Evolutionary conservation across 2,797 vertebrate genomes (phyloP), one percentile per base, ranked within the genome.

Genomic region (Chlorospingus flavigularis): DNA sequence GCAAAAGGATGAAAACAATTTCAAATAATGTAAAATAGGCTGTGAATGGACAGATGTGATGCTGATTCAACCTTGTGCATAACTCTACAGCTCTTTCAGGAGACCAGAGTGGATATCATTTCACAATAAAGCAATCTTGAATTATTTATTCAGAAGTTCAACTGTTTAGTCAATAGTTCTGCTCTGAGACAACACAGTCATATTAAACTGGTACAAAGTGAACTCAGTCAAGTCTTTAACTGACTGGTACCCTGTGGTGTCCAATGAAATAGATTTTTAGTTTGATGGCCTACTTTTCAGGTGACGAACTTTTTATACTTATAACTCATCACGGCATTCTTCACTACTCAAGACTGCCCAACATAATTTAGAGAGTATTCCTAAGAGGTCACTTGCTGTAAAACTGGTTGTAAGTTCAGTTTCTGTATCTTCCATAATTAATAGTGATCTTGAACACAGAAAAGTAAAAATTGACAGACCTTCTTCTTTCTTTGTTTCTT

Each of bases 401-500:
- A 85, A 83, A 80, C 24, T 35, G 20, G 47, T 39, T 33, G 0
- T 18, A 62, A 80, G 23, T 71, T 65, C 76, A 80, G 33, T 62
- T 93, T 75, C 39, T 91, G 3, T 76, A 43, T 57, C 19, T 55
- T 85, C 67, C 20, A 18, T 50, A 53, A 88, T 39, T 75, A 79
- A 66, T 0, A 87, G 30, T 33, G 35, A 5, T 70, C 13, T 55
- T 50, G 17, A 83, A 72, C 43, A 79, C 3, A 73, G 28, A 55
- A 35, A 62, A 45, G 17, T 54, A 31, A 73, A 86, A 89, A 39
- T 2, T 63, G 67, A 92, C 95, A 78, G 58, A 97, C 96, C 96
- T 80, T 88, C 66, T 25, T 92, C 66, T 37, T 85, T 54, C n/a
- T 72, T 92, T 65, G n/a, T 8, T 82, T 92, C 94, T 91, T 97